phyloP scores from a whole-genome alignment of 2,797 vertebrate genomes.

The Darevskia mixta region DNA sequence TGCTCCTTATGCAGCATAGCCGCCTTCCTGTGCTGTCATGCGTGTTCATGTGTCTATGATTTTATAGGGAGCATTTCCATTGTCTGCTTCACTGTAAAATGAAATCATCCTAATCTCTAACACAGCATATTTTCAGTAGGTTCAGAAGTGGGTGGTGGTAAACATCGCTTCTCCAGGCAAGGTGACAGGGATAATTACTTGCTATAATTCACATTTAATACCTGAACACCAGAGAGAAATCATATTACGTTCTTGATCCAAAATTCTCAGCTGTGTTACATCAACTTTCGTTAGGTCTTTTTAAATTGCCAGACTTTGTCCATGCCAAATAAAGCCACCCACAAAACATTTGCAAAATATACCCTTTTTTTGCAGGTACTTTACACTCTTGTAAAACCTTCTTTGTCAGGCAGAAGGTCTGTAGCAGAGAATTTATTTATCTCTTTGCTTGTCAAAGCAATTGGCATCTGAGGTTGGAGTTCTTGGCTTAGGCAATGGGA shows the following conservation, averaged over 20 bases:
- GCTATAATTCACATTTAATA: constrained; percentile 91
- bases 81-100: constrained; percentile 73
- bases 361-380: constrained; percentile 27
- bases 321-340: constrained; percentile 40
- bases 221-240: constrained; percentile 81
- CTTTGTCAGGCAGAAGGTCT: constrained; percentile 19
- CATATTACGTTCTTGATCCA: constrained; percentile 82
- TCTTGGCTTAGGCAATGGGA: constrained; percentile 19
- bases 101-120: constrained; percentile 86
- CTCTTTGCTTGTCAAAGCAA: constrained; percentile 42
- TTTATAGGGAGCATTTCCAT: constrained; percentile 70
- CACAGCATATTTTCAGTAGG: constrained; percentile 88
- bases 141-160: constrained; percentile 71
- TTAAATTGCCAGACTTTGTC: constrained; percentile 49
- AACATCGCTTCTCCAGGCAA: constrained; percentile 92
- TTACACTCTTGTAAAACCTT: constrained; percentile 44
- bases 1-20: not conserved
- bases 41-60: constrained; percentile 56
- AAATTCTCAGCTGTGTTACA: constrained; percentile 59
- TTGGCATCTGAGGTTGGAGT: constrained; percentile 11
- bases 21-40: constrained; percentile 48
- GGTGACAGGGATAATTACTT: constrained; percentile 88
- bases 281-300: constrained; percentile 39
- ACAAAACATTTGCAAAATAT: constrained; percentile 34
- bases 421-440: constrained; percentile 49